phyloP scores from a whole-genome alignment of 2,113 vertebrate species.

The Clarias macrocephalus region DNA sequence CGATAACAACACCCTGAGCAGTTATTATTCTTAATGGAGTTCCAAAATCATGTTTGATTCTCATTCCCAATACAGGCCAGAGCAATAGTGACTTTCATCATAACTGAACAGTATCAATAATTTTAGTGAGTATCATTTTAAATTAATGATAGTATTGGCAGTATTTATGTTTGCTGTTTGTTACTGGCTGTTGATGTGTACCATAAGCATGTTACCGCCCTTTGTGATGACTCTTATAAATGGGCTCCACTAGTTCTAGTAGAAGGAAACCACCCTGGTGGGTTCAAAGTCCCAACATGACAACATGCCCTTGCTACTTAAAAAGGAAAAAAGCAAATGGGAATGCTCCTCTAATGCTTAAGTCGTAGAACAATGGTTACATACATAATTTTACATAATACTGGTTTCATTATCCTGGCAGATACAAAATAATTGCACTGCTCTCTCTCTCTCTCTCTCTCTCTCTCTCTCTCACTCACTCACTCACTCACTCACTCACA shows the following conservation, averaged over 20 bases:
- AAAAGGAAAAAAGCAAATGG: background rate
- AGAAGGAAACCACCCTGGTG: background rate
- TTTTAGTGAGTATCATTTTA: background rate
- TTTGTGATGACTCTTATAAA: background rate
- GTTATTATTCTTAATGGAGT: background rate
- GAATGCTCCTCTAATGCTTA: background rate
- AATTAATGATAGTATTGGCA: background rate
- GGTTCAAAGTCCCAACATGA: background rate
- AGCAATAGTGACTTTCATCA: background rate
- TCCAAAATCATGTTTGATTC: background rate
- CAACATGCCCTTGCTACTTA: background rate
- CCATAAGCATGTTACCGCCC: background rate
- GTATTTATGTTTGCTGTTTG: background rate
- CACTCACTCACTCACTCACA: too few relatives aligned
- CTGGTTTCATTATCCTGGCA: background rate
- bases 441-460: background rate
- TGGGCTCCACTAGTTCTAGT: background rate
- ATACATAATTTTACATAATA: background rate
- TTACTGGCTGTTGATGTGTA: background rate
- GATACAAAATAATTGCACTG: background rate
- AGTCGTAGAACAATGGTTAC: background rate
- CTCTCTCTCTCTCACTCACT: background rate
- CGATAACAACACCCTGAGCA: background rate
- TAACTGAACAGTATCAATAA: background rate
- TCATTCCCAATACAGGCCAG: background rate